These are phyloP conservation scores for Thymelicus acteon DNA, from an alignment of 2,888 invertebrate species.

Conservation along the genomic window DNA sequence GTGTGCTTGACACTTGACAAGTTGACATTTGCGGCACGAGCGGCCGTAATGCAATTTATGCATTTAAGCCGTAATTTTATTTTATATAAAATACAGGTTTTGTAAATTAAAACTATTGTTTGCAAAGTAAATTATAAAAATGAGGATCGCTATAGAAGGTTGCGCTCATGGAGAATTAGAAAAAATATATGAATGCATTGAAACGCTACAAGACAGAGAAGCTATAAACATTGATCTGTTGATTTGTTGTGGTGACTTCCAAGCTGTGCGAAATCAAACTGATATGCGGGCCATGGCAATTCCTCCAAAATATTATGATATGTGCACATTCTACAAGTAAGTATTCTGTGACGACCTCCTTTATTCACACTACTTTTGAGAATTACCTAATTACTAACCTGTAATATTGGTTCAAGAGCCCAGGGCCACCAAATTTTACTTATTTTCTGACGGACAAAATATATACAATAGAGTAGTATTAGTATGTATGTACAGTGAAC, in stretches of 20 bases:
- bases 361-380: not conserved
- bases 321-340: slow-evolving; percentile 97
- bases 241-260: slow-evolving; percentile 99
- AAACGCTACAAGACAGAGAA: slow-evolving; percentile 89
- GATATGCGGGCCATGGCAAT: slow-evolving; percentile 98
- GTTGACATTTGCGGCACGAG: too few species aligned
- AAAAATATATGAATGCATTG: slow-evolving; percentile 95
- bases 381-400: too few species aligned
- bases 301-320: slow-evolving; percentile 94
- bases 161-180: slow-evolving; percentile 99
- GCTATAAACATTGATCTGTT: slow-evolving; percentile 94
- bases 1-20: too few species aligned
- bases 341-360: slow-evolving; percentile 50
- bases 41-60: not conserved
- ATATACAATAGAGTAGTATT: too few species aligned
- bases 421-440: too few species aligned
- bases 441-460: too few species aligned
- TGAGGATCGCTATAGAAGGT: slow-evolving; percentile 98
- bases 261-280: slow-evolving; percentile 94
- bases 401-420: too few species aligned
- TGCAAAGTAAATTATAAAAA: slow-evolving; percentile 59
- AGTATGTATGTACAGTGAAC: too few species aligned
- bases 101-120: not conserved
- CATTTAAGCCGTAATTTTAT: slow-evolving; percentile 1
- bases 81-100: not conserved